Percentiles rank a stretch among this genome's conserved stretches.
Evolutionary conservation across 2,113 vertebrate genomes (phyloP).

Genomic region (Helogale parvula): DNA sequence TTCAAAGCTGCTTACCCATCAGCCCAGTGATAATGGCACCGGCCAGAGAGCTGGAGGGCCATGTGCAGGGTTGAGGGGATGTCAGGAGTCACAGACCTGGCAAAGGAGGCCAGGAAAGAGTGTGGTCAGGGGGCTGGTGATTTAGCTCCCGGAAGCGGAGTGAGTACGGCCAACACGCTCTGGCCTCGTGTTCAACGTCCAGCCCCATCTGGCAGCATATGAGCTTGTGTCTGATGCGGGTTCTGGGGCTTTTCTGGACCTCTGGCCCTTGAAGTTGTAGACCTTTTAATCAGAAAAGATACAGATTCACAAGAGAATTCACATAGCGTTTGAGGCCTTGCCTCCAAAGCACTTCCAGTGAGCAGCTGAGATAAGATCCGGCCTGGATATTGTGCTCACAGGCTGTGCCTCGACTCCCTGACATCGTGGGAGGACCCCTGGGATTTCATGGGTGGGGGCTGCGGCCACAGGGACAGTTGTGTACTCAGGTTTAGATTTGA

Average conservation of each 20-base stretch:
- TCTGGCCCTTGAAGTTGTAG: neutral
- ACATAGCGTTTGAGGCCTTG: neutral
- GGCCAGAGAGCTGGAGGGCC: neutral
- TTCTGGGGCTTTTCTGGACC: neutral
- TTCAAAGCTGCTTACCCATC: neutral
- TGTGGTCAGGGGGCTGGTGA: neutral
- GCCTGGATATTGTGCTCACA: neutral
- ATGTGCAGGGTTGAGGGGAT: neutral
- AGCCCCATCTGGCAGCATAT: neutral
- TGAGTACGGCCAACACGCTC: neutral
- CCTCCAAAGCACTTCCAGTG: neutral
- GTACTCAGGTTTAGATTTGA: neutral
- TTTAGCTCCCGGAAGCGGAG: neutral
- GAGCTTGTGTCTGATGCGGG: neutral
- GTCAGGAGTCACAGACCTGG: neutral
- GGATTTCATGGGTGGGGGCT: neutral
- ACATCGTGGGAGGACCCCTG: neutral
- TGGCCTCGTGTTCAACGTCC: too few relatives aligned
- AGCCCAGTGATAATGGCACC: neutral
- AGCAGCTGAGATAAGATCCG: neutral
- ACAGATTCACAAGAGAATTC: too few relatives aligned
- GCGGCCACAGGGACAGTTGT: neutral
- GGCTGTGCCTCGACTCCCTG: neutral
- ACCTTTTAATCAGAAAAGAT: neutral
- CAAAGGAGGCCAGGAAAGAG: neutral